Evolutionary conservation across 2,888 invertebrate genomes (phyloP), one percentile per base, ranked within the genome.

Genomic region (Sicus ferrugineus): DNA sequence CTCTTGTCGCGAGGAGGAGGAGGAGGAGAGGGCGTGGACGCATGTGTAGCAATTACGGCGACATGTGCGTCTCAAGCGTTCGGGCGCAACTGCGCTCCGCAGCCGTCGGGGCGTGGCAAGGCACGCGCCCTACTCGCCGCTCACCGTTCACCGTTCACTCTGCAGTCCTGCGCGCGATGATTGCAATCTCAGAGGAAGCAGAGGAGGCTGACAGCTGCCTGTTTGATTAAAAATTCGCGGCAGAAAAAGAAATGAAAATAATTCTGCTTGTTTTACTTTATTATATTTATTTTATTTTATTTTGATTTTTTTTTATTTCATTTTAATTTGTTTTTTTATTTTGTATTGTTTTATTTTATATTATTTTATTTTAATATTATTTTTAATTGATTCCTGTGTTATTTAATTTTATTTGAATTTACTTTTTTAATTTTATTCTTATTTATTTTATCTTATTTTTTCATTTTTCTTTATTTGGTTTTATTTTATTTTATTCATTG

Each of bases 11-110:
- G 31, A 23, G n/a, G 30, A 50, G 28, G 65, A 56, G 46, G 70
- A 75, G 52, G 34, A 52, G 65, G 31, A 31, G 79, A 75, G 79
- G 80, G 77, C 76, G 80, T 76, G 69, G 66, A 70, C 76, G 78
- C 83, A 81, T 82, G 77, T 82, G 83, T 82, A 81, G 81, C 81
- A 83, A 82, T 82, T 82, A 83, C 72, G 75, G 73, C 76, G 80
- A 79, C 81, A 83, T 83, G 80, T 82, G 82, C 81, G 77, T 76
- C 73, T 31, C n/a, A 48, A 19, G 7, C 48, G 26, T 19, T 38
- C 38, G n/a, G n/a, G 38, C n/a, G n/a, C 34, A 19, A 9, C 21
- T 34, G 5, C 31, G 59, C 34, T 34, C 19, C 19, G 31, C 79
- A 72, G 74, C 76, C 78, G 77, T 80, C 74, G 68, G 70, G 67